A percentile compares a stretch with the other conserved stretches of the same genome.
These are phyloP conservation scores for Emydocephalus ijimae DNA, from an alignment of 2,113 vertebrate species.

Conservation along the genomic window DNA sequence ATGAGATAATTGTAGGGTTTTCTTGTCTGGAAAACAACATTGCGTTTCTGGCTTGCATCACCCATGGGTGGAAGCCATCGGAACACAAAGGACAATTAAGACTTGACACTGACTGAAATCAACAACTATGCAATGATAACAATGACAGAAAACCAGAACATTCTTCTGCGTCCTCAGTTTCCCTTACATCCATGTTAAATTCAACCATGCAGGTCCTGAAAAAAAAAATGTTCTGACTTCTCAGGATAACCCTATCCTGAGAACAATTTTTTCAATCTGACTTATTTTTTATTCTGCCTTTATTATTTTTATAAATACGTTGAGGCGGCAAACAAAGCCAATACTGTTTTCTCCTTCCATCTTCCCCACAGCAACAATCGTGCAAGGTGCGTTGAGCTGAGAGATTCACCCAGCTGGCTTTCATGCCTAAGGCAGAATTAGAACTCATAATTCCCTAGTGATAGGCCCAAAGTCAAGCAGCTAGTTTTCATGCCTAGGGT, in stretches of 20 bases:
- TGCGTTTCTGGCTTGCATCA: conserved; percentile 49
- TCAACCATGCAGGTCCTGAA: not conserved
- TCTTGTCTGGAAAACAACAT: conserved; percentile 58
- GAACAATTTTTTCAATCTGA: not conserved
- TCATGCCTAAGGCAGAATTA: no score
- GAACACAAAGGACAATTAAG: conserved; percentile 60
- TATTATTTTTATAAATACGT: no score
- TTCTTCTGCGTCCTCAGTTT: not conserved
- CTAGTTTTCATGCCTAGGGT: no score
- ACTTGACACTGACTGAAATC: not conserved
- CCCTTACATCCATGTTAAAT: not conserved
- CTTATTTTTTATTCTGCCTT: no score
- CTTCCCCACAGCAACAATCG: no score
- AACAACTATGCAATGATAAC: not conserved
- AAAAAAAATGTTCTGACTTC: not conserved
- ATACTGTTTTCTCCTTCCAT: no score
- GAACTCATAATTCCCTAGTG: no score
- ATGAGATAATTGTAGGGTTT: conserved; percentile 65
- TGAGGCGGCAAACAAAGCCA: no score
- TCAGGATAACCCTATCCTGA: not conserved
- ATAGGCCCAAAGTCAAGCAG: no score
- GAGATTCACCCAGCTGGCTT: no score
- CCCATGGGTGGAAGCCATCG: conserved; percentile 55
- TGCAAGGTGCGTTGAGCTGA: no score
- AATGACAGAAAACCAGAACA: accelerated